Percentiles rank a stretch among this genome's conserved stretches.
Evolutionary conservation across 64 coral and sea anemone genomes (phyloP).

Genomic region (Actinia equina): DNA sequence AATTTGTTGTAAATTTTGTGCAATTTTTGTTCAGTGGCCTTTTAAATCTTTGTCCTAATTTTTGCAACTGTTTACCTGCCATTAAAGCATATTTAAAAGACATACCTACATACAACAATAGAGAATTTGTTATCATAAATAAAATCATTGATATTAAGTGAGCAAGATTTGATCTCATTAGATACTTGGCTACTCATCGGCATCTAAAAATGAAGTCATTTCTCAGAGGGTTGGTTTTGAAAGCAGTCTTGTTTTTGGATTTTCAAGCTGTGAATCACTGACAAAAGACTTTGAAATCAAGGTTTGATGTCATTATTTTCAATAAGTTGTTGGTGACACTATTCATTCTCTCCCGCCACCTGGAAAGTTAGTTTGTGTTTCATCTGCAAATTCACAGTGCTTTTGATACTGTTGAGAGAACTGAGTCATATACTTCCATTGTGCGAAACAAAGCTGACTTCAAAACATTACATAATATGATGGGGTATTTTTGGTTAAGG

Average conservation of each 20-base stretch:
- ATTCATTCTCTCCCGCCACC: background rate
- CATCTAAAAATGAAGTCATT: background rate
- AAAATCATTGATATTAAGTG: background rate
- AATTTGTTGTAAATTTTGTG: background rate
- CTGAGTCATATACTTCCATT: background rate
- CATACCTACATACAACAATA: background rate
- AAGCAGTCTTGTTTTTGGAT: background rate
- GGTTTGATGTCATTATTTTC: conserved; percentile 1
- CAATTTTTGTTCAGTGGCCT: background rate
- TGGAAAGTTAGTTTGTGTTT: background rate
- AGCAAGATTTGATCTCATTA: background rate
- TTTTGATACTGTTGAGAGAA: background rate
- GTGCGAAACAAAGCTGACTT: background rate
- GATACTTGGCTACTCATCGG: background rate
- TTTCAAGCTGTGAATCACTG: conserved; percentile 2
- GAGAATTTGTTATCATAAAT: background rate
- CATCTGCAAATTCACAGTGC: background rate
- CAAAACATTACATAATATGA: conserved; percentile 12
- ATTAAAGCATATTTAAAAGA: background rate
- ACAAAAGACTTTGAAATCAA: background rate
- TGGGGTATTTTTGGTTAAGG: background rate
- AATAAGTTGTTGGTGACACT: background rate
- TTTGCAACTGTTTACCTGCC: background rate
- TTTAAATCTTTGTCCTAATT: background rate
- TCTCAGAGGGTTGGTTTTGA: background rate